phyloP scores from a whole-genome alignment of 2,797 vertebrate genomes.

The Botia kubotai region DNA sequence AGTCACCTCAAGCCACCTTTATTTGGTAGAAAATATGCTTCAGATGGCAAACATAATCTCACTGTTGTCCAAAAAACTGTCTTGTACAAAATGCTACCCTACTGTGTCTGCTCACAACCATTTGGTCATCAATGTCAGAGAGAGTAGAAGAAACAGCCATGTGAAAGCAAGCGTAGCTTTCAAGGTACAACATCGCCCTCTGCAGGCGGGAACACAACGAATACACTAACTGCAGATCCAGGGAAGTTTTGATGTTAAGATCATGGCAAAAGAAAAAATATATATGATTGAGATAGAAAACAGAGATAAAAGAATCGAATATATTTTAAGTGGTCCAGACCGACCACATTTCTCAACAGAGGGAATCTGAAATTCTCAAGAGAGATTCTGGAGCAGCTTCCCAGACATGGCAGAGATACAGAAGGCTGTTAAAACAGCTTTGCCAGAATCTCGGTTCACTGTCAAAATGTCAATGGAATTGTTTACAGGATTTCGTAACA shows the following conservation, averaged over 20 bases:
- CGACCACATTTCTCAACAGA: conserved; percentile 24
- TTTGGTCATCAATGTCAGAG: conserved; percentile 57
- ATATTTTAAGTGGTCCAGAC: conserved; percentile 12
- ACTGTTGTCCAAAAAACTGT: conserved; percentile 51
- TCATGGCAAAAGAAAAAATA: neutral
- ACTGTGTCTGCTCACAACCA: conserved; percentile 47
- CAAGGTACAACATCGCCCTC: conserved; percentile 75
- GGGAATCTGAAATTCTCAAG: conserved; percentile 2
- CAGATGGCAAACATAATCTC: conserved; percentile 53
- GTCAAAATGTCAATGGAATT: conserved; percentile 27
- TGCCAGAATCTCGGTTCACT: conserved; percentile 16
- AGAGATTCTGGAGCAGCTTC: neutral
- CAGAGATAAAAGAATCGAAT: neutral
- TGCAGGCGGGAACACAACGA: conserved; percentile 62
- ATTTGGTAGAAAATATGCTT: conserved; percentile 49
- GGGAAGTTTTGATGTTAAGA: neutral
- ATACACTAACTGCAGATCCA: neutral
- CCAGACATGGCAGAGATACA: conserved; percentile 15
- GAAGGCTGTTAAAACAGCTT: conserved; percentile 31
- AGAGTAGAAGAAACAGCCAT: neutral
- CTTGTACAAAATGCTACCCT: conserved; percentile 50
- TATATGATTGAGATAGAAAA: conserved; percentile 1
- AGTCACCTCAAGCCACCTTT: conserved; percentile 25
- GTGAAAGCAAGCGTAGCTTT: conserved; percentile 15
- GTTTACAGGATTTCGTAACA: conserved; percentile 15